Conservation (phyloP, 2,888 invertebrate genomes). For the Heliconius ismenius region DNA sequence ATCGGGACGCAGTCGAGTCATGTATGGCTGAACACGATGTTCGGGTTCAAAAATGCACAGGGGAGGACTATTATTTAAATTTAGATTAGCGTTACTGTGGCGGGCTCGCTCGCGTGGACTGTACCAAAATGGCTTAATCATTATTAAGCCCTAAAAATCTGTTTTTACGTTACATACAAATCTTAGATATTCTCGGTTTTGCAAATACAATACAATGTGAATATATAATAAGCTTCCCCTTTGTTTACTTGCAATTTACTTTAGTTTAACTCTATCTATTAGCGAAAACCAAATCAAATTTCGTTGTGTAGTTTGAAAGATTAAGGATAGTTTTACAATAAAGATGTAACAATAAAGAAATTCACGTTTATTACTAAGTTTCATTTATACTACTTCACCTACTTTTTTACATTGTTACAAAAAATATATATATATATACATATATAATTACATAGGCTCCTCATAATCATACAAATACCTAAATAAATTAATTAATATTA, state of each 20-base stretch:
- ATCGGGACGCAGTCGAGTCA: conserved; percentile 2
- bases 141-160: too few species aligned
- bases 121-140: too few species aligned
- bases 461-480: not conserved
- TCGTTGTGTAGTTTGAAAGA: not conserved
- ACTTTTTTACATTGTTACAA: too few species aligned
- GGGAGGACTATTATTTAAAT: not conserved
- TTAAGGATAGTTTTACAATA: not conserved
- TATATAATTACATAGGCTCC: not conserved
- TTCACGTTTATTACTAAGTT: too few species aligned
- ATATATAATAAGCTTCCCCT: too few species aligned
- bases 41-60: not conserved
- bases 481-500: not conserved
- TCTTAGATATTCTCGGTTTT: too few species aligned
- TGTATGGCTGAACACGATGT: not conserved
- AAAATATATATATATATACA: too few species aligned
- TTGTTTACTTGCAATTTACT: too few species aligned
- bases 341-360: not conserved
- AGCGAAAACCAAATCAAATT: not conserved
- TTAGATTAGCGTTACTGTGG: not conserved
- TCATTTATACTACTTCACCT: too few species aligned
- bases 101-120: too few species aligned
- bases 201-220: too few species aligned
- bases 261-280: not conserved
- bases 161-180: too few species aligned